Evolutionary conservation across 2,888 invertebrate genomes (phyloP).

Genomic region (Patella pellucida): DNA sequence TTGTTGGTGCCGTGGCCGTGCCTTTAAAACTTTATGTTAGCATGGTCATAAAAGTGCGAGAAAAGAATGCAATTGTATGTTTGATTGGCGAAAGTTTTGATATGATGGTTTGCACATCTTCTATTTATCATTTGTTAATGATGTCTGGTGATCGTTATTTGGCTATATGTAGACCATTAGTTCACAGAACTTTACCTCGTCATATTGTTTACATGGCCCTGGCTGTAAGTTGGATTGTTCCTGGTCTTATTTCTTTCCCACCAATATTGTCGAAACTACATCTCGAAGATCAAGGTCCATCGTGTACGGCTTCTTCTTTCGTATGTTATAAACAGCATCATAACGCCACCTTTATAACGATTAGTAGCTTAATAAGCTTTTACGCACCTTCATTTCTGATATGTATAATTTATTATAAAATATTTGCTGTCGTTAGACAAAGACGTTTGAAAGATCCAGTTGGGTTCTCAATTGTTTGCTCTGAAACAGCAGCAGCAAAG

Average conservation of each 20-base stretch:
- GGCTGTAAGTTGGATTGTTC: constrained; percentile 54
- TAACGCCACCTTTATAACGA: constrained; percentile 50
- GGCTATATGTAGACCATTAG: constrained; percentile 59
- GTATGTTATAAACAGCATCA: constrained; percentile 17
- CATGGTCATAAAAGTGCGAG: too few species aligned
- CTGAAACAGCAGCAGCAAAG: constrained; percentile 57
- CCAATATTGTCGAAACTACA: constrained; percentile 44
- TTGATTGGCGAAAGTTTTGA: constrained; percentile 49
- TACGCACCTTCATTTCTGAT: constrained; percentile 61
- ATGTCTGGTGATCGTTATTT: constrained; percentile 58
- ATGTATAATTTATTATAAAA: constrained; percentile 52
- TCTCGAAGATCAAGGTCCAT: too few species aligned
- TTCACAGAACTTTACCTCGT: constrained; percentile 51
- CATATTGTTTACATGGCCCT: constrained; percentile 45
- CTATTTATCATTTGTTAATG: constrained; percentile 58
- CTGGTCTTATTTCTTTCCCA: constrained; percentile 55
- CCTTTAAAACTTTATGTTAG: too few species aligned
- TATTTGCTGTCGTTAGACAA: constrained; percentile 49
- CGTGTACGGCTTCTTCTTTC: too few species aligned
- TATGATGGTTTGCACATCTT: constrained; percentile 58
- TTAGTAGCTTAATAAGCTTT: constrained; percentile 51
- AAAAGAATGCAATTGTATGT: constrained; percentile 34
- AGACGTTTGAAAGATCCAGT: constrained; percentile 12
- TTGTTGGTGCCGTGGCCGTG: too few species aligned
- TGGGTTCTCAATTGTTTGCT: constrained; percentile 26